Conservation (phyloP, 2,797 vertebrate species). For the Acrocephalus scirpaceus region DNA sequence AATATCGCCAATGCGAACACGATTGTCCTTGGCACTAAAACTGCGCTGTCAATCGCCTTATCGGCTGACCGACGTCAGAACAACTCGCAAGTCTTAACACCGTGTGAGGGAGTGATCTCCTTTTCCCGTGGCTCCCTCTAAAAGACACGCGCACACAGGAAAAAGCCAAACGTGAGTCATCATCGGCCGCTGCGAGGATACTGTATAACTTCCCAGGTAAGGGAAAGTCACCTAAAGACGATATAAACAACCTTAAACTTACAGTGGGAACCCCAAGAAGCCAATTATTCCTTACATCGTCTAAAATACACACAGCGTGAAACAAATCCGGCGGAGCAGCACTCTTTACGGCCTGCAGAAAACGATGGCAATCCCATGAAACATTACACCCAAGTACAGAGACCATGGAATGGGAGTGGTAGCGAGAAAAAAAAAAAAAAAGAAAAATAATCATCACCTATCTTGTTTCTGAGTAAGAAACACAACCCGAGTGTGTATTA, state of each 20-base stretch:
- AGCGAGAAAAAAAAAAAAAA: background rate
- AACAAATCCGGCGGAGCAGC: background rate
- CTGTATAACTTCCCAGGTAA: background rate
- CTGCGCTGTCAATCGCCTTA: background rate
- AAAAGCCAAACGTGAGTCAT: slow-evolving; percentile 3
- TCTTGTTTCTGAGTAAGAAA: background rate
- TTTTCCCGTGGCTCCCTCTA: background rate
- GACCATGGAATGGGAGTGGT: background rate
- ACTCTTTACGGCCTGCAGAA: background rate
- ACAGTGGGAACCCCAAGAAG: background rate
- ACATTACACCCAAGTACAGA: background rate
- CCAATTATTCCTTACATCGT: background rate
- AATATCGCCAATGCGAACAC: background rate
- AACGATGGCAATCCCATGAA: background rate
- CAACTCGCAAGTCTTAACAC: background rate
- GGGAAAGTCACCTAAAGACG: background rate
- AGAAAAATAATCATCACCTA: background rate
- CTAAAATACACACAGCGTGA: background rate
- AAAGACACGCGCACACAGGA: background rate
- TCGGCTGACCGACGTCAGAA: background rate
- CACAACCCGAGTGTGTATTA: too few relatives aligned
- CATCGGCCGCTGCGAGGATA: background rate
- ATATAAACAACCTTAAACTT: background rate
- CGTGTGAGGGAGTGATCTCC: background rate
- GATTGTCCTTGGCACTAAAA: background rate